A percentile compares a stretch with the other conserved stretches of the same genome.
phyloP scores from a whole-genome alignment of 2,888 invertebrate species.

The Stegana nigrithorax region DNA sequence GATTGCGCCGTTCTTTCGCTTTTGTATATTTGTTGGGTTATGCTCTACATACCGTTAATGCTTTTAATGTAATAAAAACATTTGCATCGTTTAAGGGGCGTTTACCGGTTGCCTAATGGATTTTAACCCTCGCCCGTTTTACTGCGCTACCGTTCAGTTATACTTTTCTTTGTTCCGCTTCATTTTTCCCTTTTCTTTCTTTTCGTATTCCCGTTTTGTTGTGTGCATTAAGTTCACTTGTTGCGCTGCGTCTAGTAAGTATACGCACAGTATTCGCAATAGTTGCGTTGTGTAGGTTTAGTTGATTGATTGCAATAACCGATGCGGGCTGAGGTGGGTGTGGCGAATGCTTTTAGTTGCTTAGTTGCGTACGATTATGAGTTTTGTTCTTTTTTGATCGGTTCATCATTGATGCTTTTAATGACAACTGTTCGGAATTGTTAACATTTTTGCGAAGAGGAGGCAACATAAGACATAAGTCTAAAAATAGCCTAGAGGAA shows the following conservation, averaged over 20 bases:
- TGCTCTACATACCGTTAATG: constrained; percentile 57
- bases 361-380: background rate
- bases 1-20: constrained; percentile 17
- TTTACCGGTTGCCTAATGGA: constrained; percentile 27
- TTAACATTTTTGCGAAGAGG: too few species aligned
- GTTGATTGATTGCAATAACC: background rate
- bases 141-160: background rate
- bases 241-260: constrained; percentile 35
- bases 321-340: too few species aligned
- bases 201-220: too few species aligned
- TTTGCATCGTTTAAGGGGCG: constrained; percentile 52
- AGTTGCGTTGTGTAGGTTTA: background rate
- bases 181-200: constrained; percentile 25
- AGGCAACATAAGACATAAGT: too few species aligned
- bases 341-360: too few species aligned
- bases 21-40: constrained; percentile 35
- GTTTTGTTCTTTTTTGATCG: background rate
- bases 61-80: constrained; percentile 62
- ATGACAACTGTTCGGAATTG: background rate
- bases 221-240: constrained; percentile 40
- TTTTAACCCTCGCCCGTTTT: constrained; percentile 8
- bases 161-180: background rate
- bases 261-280: too few species aligned
- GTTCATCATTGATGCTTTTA: background rate
- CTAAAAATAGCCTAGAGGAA: too few species aligned